Percentiles rank a stretch among this genome's conserved stretches.
These are phyloP conservation scores for Sesamia inferens DNA, from an alignment of 2,888 invertebrate genomes.

Conservation along the genomic window DNA sequence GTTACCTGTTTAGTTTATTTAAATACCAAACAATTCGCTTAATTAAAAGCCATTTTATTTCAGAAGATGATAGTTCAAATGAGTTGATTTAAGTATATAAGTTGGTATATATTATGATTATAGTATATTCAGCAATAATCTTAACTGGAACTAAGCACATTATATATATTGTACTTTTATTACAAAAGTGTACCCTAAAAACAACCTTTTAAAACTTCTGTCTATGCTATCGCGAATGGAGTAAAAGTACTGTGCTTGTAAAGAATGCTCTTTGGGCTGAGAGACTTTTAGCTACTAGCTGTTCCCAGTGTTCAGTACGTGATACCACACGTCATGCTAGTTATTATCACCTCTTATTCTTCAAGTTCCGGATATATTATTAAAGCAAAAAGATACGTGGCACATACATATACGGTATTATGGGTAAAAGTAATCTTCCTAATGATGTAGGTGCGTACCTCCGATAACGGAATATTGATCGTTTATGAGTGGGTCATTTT, in stretches of 20 bases:
- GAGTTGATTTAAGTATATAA: no score
- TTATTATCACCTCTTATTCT: conserved; percentile 32
- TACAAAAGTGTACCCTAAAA: no score
- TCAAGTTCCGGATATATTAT: conserved; percentile 25
- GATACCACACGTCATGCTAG: conserved; percentile 18
- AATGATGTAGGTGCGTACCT: conserved; percentile 29
- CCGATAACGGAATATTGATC: conserved; percentile 35
- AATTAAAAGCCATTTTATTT: no score
- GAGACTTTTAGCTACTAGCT: conserved; percentile 11
- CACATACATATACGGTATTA: conserved; percentile 6
- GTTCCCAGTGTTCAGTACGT: conserved; percentile 17
- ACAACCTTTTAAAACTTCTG: no score
- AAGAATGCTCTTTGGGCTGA: conserved; percentile 5
- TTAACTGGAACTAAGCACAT: no score
- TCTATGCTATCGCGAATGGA: no score
- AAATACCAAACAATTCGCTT: no score
- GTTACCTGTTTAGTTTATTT: no score
- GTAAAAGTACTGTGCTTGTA: conserved; percentile 1
- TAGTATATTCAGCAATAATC: no score
- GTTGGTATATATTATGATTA: no score
- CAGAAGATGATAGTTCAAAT: no score
- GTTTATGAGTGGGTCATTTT: conserved; percentile 35
- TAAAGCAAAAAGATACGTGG: conserved; percentile 24
- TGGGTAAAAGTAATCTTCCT: conserved; percentile 33
- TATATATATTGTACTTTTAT: no score